Conservation (phyloP, 2,888 invertebrate species). For the Drosophila subsilvestris region DNA sequence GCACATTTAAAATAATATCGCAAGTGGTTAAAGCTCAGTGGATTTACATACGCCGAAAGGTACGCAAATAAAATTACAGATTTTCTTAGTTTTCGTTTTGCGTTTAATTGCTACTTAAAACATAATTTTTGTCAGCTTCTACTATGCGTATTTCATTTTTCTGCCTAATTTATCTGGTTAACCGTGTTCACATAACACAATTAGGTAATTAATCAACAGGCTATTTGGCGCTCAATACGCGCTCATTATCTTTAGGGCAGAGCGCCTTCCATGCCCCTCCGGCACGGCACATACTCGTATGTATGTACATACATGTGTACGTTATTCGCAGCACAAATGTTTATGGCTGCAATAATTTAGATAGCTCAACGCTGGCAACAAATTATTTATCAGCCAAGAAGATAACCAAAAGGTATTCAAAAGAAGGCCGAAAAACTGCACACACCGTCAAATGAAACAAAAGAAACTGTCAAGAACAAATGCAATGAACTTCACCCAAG, state of each 20-base stretch:
- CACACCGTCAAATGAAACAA: conserved; percentile 26
- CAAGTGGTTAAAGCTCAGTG: no score
- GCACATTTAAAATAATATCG: no score
- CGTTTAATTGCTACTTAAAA: conserved; percentile 2
- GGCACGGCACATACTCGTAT: conserved; percentile 1
- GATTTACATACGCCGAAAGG: not conserved
- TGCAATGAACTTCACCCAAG: conserved; percentile 54
- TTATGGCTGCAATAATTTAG: conserved; percentile 57
- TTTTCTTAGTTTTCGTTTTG: no score
- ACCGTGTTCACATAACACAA: conserved; percentile 30
- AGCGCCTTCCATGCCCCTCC: conserved; percentile 12
- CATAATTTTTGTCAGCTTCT: not conserved
- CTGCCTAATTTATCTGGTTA: conserved; percentile 8
- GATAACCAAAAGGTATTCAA: conserved; percentile 32
- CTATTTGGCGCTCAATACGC: conserved; percentile 42
- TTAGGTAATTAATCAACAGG: conserved; percentile 54
- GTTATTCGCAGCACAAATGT: conserved; percentile 2
- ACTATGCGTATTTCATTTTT: not conserved
- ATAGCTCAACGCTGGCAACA: conserved; percentile 35
- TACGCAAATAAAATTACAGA: not conserved
- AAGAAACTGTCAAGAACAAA: conserved; percentile 37
- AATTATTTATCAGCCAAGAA: conserved; percentile 38
- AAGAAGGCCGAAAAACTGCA: conserved; percentile 38
- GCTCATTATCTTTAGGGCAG: conserved; percentile 57
- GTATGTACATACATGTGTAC: not conserved